A percentile compares a stretch with the other conserved stretches of the same genome.
Conservation (phyloP, 2,888 invertebrate genomes). For the Liopterus haemorrhoidalis region DNA sequence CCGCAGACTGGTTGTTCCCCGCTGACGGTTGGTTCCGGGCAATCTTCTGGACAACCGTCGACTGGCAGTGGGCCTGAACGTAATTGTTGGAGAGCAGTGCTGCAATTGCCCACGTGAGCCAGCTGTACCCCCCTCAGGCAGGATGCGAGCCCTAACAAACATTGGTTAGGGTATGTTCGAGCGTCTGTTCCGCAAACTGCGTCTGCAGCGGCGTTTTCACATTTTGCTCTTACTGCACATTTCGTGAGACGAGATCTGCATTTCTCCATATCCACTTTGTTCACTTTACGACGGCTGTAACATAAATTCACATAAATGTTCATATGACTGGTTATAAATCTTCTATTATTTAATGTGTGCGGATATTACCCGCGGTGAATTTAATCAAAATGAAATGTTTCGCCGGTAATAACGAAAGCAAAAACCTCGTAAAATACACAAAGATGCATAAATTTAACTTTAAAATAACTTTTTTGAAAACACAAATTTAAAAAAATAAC, state of each 20-base stretch:
- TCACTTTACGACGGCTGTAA: slow-evolving; percentile 55
- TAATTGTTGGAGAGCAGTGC: slow-evolving; percentile 59
- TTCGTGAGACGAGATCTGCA: slow-evolving; percentile 68
- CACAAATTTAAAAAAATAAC: too few species aligned
- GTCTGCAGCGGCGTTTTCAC: slow-evolving; percentile 62
- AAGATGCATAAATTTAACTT: background rate
- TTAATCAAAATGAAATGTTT: slow-evolving; percentile 11
- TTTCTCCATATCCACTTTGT: slow-evolving; percentile 72
- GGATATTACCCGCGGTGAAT: slow-evolving; percentile 10
- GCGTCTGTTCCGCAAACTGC: slow-evolving; percentile 89
- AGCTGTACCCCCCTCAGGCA: slow-evolving; percentile 83
- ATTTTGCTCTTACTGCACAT: slow-evolving; percentile 68
- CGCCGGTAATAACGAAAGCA: slow-evolving; percentile 2
- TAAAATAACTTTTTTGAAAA: too few species aligned
- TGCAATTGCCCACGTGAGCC: slow-evolving; percentile 84
- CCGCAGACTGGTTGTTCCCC: slow-evolving; percentile 74
- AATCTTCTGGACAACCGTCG: slow-evolving; percentile 36
- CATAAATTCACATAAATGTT: too few species aligned
- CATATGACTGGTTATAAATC: too few species aligned
- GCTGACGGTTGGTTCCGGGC: slow-evolving; percentile 42
- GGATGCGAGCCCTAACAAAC: slow-evolving; percentile 74
- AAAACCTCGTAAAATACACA: background rate
- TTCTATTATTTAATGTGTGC: too few species aligned
- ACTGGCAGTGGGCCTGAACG: too few species aligned
- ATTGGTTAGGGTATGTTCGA: slow-evolving; percentile 75